Evolutionary conservation across 2,888 invertebrate genomes (phyloP).

Genomic region (Watsonalla cultraria): DNA sequence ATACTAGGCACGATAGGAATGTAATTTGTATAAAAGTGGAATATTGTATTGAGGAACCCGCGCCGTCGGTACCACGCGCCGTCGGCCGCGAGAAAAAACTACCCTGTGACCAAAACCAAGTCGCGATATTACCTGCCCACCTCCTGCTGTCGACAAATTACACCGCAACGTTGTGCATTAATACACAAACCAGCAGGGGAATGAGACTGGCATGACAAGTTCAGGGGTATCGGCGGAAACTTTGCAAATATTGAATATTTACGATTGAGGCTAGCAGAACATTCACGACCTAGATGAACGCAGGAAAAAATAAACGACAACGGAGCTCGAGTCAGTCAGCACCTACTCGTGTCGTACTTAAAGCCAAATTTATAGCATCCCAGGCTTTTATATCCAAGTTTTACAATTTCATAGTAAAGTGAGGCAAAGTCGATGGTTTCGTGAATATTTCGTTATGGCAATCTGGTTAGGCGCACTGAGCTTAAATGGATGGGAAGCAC

Average conservation of each 20-base stretch:
- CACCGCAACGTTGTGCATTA: slow-evolving; percentile 43
- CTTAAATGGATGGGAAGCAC: slow-evolving; percentile 66
- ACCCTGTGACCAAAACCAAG: slow-evolving; percentile 63
- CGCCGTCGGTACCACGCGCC: slow-evolving; percentile 65
- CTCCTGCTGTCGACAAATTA: slow-evolving; percentile 38
- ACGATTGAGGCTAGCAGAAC: slow-evolving; percentile 7
- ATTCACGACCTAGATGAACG: slow-evolving; percentile 41
- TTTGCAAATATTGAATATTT: slow-evolving; percentile 4
- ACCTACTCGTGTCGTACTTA: slow-evolving; percentile 43
- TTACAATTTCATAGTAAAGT: slow-evolving; percentile 35
- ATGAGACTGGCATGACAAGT: slow-evolving; percentile 28
- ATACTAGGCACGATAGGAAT: slow-evolving; percentile 74
- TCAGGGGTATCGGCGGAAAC: slow-evolving; percentile 25
- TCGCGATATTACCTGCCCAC: slow-evolving; percentile 40
- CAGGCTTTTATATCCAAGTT: slow-evolving; percentile 47
- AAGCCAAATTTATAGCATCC: slow-evolving; percentile 45
- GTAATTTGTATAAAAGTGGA: slow-evolving; percentile 74
- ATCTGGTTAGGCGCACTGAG: slow-evolving; percentile 72
- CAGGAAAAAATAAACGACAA: slow-evolving; percentile 41
- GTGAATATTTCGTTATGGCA: slow-evolving; percentile 70
- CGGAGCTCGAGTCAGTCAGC: slow-evolving; percentile 46
- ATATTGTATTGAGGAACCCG: slow-evolving; percentile 53
- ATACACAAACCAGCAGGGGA: slow-evolving; percentile 40
- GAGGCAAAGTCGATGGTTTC: slow-evolving; percentile 59
- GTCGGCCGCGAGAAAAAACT: slow-evolving; percentile 59